Evolutionary conservation across 2,113 vertebrate genomes (phyloP), one percentile per base, ranked within the genome.

Genomic region (Butorides virescens): DNA sequence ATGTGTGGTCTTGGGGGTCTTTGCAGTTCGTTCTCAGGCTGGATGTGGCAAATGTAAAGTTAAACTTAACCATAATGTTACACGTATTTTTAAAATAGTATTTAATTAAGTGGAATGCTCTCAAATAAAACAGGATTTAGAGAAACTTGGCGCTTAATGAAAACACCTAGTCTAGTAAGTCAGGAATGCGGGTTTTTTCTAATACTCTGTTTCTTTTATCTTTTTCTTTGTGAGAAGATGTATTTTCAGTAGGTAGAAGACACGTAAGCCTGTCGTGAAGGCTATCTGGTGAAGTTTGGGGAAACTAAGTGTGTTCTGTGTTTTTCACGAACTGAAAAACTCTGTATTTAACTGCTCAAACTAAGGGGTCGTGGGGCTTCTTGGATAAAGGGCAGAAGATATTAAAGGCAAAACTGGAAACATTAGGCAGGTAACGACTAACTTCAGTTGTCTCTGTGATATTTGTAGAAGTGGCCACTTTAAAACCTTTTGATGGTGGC

Each of bases 391-490:
- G 19, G 30, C 39, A 61, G n/a, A 47, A 81, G 42, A 44, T 44
- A 44, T 15, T 44, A 44, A 44, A 44, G 42, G 6, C 42, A 44
- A 79, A 79, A 18, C 1, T 1, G 1, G 47, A 42, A 75, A 18
- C 5, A 16, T 29, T 22, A 16, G 30, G 34, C 34, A 78, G 44
- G 36, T 61, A 36, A 42, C 15, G 6, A 26, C 17, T 76, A 39
- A 53, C n/a, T 52, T 47, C 7, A 13, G 0, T 50, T 70, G 6
- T 29, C 20, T 63, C 26, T 11, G 18, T n/a, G 3, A 0, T 75
- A 30, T 20, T 73, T 73, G 36, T 66, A 39, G 15, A 63, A 90
- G 26, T 68, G 17, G 49, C 6, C 4, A 15, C 15, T 62, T 67
- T 49, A 16, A 62, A 67, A n/a, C 47, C 76, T 34, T 62, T 39